Percentiles rank a stretch among this genome's conserved stretches.
Evolutionary conservation across 2,888 invertebrate species (phyloP).

Genomic region (Ichneumoninae sp.): DNA sequence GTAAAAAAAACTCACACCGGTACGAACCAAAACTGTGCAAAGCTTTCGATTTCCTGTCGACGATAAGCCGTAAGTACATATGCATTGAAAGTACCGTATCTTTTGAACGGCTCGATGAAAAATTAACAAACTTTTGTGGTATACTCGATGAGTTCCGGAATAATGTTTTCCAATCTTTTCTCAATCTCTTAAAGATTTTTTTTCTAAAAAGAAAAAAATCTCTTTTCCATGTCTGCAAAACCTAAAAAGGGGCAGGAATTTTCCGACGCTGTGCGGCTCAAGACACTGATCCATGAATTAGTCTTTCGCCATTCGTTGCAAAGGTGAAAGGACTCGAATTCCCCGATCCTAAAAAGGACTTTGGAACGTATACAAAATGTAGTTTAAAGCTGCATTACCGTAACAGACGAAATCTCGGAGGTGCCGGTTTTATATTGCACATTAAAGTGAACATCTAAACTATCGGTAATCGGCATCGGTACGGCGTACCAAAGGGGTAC

Average conservation of each 20-base stretch:
- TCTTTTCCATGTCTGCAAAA: background rate
- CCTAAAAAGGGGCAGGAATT: background rate
- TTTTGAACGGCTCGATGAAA: background rate
- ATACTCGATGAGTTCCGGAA: background rate
- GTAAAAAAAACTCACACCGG: background rate
- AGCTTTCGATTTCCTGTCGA: background rate
- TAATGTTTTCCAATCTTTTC: background rate
- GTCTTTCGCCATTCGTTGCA: constrained; percentile 5
- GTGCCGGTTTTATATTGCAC: background rate
- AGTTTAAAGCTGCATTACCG: background rate
- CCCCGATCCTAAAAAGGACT: constrained; percentile 9
- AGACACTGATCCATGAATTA: background rate
- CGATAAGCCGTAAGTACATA: background rate
- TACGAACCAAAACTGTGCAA: background rate
- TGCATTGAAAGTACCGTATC: background rate
- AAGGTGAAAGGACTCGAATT: constrained; percentile 15
- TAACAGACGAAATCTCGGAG: constrained; percentile 7
- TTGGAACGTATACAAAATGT: background rate
- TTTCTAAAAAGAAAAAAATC: background rate
- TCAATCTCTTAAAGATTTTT: background rate
- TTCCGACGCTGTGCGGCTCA: background rate
- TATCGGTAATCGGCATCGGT: constrained; percentile 36
- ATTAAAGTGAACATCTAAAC: background rate
- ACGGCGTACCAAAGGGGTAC: background rate
- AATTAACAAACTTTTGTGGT: background rate